phyloP scores from a whole-genome alignment of 2,113 vertebrate species.

The Passer montanus region DNA sequence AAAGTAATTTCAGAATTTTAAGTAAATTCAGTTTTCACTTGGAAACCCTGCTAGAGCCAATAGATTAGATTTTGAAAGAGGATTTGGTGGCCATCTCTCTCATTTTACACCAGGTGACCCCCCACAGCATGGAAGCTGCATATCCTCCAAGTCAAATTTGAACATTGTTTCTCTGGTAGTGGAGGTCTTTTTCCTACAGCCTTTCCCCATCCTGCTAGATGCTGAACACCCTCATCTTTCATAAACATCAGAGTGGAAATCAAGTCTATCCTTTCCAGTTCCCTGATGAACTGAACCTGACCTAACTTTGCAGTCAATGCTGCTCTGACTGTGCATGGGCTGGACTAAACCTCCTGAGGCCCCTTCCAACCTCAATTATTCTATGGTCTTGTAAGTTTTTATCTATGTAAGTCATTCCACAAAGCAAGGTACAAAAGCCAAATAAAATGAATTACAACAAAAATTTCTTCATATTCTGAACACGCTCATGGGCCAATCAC shows the following conservation, averaged over 20 bases:
- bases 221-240: neutral
- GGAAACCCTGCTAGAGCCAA: neutral
- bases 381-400: neutral
- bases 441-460: neutral
- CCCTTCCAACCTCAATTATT: neutral
- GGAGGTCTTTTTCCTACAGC: neutral
- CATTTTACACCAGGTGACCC: neutral
- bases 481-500: neutral
- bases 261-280: neutral
- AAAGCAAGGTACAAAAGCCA: neutral
- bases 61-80: neutral
- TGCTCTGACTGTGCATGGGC: neutral
- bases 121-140: neutral
- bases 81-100: neutral
- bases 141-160: neutral
- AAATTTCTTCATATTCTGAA: neutral
- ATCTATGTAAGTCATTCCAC: neutral
- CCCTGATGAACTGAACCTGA: neutral
- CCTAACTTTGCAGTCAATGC: neutral
- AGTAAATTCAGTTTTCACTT: neutral
- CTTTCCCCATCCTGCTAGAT: neutral
- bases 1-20: neutral
- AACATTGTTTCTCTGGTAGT: neutral
- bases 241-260: neutral
- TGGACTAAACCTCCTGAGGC: neutral